Evolutionary conservation across 1,140 invertebrate species (phyloP).

Genomic region (Heliothis subflexa): DNA sequence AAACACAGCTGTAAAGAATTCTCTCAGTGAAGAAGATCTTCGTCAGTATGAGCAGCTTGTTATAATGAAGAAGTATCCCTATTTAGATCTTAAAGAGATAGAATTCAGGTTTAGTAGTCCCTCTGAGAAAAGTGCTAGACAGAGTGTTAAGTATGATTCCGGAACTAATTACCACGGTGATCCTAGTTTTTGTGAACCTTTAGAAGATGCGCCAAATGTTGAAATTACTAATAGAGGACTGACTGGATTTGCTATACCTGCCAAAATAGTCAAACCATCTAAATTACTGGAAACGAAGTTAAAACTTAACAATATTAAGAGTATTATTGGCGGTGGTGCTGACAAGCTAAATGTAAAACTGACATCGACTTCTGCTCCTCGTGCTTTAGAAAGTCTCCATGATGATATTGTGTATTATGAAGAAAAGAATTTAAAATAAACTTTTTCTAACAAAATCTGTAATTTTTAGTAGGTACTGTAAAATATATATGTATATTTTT

Average conservation of each 20-base stretch:
- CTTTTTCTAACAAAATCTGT: not conserved
- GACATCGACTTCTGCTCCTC: not conserved
- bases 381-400: not conserved
- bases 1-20: slow-evolving; percentile 40
- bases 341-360: slow-evolving; percentile 1
- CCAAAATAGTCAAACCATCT: slow-evolving; percentile 55
- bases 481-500: too few species aligned
- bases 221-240: slow-evolving; percentile 78
- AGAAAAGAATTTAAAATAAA: slow-evolving; percentile 4
- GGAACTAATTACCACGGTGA: slow-evolving; percentile 58
- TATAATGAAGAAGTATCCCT: slow-evolving; percentile 82
- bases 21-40: slow-evolving; percentile 67
- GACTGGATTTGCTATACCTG: slow-evolving; percentile 74
- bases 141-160: slow-evolving; percentile 60
- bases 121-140: slow-evolving; percentile 63
- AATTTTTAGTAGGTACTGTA: not conserved
- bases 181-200: slow-evolving; percentile 63
- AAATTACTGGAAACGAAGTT: slow-evolving; percentile 50
- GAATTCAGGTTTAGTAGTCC: slow-evolving; percentile 69
- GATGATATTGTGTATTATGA: slow-evolving; percentile 13
- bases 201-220: slow-evolving; percentile 69
- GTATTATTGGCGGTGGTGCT: not conserved
- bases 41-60: slow-evolving; percentile 75
- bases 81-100: slow-evolving; percentile 74
- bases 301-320: slow-evolving; percentile 42